These are phyloP conservation scores for Monochamus alternatus DNA, from an alignment of 2,888 invertebrate genomes.

Conservation along the genomic window DNA sequence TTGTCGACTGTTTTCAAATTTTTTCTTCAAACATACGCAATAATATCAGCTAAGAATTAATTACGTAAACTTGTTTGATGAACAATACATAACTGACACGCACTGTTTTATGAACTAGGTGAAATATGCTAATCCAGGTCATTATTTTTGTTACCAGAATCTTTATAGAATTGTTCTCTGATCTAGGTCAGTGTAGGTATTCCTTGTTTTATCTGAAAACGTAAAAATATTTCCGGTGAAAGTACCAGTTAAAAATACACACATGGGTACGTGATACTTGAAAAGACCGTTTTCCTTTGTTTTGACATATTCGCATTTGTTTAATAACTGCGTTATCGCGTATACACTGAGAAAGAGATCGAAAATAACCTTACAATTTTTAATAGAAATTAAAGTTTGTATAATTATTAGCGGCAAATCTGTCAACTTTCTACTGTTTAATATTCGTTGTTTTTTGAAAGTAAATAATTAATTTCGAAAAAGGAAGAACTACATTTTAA, in stretches of 20 bases:
- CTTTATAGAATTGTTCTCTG: background rate
- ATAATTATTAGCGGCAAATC: too few species aligned
- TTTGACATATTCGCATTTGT: background rate
- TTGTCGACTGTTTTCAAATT: background rate
- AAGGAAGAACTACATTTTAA: too few species aligned
- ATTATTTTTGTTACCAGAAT: background rate
- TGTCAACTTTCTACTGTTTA: too few species aligned
- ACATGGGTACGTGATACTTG: background rate
- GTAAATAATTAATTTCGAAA: too few species aligned
- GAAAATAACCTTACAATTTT: too few species aligned
- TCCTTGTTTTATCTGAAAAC: background rate
- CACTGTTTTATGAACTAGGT: background rate
- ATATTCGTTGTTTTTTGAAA: too few species aligned
- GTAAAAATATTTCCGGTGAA: constrained; percentile 6
- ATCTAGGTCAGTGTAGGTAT: constrained; percentile 9
- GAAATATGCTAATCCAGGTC: constrained; percentile 5
- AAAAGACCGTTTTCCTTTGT: background rate
- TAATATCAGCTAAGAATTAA: too few species aligned
- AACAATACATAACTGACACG: too few species aligned
- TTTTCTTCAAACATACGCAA: too few species aligned
- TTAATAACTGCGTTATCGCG: background rate
- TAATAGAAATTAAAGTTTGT: too few species aligned
- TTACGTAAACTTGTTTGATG: too few species aligned
- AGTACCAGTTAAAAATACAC: background rate
- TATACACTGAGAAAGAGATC: too few species aligned